Percentiles rank a stretch among this genome's conserved stretches.
Evolutionary conservation across 2,113 vertebrate genomes (phyloP).

Genomic region (Platysternon megacephalum): DNA sequence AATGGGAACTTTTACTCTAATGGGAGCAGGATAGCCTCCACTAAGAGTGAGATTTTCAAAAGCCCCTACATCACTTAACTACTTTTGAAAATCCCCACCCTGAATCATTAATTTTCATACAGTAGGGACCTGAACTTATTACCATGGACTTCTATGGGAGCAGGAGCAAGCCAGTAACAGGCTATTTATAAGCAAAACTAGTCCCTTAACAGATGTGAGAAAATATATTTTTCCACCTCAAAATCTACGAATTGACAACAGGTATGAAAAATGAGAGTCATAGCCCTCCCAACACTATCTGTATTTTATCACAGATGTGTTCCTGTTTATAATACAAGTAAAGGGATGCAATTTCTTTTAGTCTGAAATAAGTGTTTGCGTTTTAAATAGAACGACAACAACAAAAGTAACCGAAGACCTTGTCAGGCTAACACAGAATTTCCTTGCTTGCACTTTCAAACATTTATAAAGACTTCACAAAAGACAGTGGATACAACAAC

Average conservation of each 20-base stretch:
- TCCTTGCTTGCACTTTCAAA: slow-evolving; percentile 8
- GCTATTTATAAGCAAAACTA: not conserved
- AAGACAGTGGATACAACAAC: not conserved
- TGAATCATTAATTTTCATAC: not conserved
- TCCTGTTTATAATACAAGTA: not conserved
- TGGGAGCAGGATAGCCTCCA: not conserved
- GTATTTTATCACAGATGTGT: not conserved
- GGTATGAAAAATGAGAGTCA: slow-evolving; percentile 5
- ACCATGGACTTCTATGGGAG: not conserved
- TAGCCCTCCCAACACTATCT: not conserved
- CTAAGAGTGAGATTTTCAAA: not conserved
- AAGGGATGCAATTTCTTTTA: not conserved
- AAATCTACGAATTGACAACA: not conserved
- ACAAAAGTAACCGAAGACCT: not conserved
- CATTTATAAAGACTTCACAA: not conserved
- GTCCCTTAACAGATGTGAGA: not conserved
- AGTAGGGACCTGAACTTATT: not conserved
- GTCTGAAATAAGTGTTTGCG: not conserved
- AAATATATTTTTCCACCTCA: not conserved
- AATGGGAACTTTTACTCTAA: slow-evolving; percentile 3
- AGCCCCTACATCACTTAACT: not conserved
- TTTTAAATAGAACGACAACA: not conserved
- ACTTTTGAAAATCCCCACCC: not conserved
- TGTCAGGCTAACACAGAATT: not conserved
- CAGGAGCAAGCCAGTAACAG: not conserved